Evolutionary conservation across 1,140 invertebrate species (phyloP), one percentile per base, ranked within the genome.

Genomic region (Lasioglossum baleicum): DNA sequence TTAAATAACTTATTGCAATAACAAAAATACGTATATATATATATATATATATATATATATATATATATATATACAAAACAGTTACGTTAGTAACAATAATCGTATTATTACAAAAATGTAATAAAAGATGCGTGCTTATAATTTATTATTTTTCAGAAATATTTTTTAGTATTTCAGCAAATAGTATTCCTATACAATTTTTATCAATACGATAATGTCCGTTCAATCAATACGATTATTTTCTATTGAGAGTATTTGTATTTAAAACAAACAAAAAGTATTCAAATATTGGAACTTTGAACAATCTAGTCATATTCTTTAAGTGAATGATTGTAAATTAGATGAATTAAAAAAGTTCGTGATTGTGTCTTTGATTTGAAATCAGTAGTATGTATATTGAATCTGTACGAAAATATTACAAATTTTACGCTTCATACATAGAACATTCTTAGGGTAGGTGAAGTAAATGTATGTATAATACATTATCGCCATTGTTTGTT

Each of bases 251-350:
- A 40, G 40, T 74, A 53, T 53, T 31, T 51, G 8, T 40, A 22
- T 60, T 66, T 58, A 44, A 8, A 26, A 26, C 8, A 56, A 64
- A 53, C 42, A 26, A 20, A 20, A 31, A 53, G 63, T 60, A 44
- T 70, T 56, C 26, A 42, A 73, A 31, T 56, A 35, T 75, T 78
- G 68, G 6, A 78, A 78, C 26, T 22, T 60, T 71, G 22, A 56
- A 64, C 17, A 20, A 63, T 26, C 76, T 84, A 83, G 71, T 84
- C 72, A 84, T 81, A 83, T 73, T 76, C 42, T 75, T 65, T 69
- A 84, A 81, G 31, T 61, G 51, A 61, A 51, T 78, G 60, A 72
- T 67, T 80, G 67, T 74, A 84, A 73, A 74, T 65, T 65, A 65
- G 44, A 56, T 68, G 10, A 69, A 31, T 60, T 72, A 35, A 48